Percentiles rank a stretch among this genome's conserved stretches.
Evolutionary conservation across 2,888 invertebrate genomes (phyloP).

Genomic region (Cheilosia variabilis): DNA sequence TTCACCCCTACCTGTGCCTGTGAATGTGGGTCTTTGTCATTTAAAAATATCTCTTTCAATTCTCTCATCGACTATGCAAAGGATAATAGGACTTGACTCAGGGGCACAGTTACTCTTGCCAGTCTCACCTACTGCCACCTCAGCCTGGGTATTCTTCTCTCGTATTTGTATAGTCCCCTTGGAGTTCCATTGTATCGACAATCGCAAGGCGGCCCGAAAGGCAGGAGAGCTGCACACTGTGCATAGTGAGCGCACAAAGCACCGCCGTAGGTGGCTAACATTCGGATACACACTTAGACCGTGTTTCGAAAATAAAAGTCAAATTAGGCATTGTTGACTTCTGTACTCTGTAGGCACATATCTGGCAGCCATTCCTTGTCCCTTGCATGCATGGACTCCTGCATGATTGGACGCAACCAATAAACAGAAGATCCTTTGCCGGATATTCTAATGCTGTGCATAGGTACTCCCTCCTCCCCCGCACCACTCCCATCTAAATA

Average conservation of each 20-base stretch:
- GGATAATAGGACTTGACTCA: conserved; percentile 33
- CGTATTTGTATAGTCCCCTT: conserved; percentile 24
- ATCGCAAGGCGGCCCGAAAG: background rate
- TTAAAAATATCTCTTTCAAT: conserved; percentile 46
- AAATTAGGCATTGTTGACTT: conserved; percentile 55
- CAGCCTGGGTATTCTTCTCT: conserved; percentile 21
- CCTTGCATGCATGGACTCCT: background rate
- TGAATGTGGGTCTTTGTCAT: conserved; percentile 56
- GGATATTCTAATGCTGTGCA: conserved; percentile 29
- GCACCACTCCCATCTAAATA: background rate
- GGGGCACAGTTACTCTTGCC: conserved; percentile 22
- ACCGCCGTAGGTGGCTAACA: conserved; percentile 44
- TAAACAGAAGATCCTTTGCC: conserved; percentile 43
- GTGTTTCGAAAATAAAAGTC: conserved; percentile 47
- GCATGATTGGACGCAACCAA: conserved; percentile 51
- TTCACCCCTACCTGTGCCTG: background rate
- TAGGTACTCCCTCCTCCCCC: background rate
- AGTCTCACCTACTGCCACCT: background rate
- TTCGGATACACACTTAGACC: conserved; percentile 8
- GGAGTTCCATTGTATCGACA: conserved; percentile 31
- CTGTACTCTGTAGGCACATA: background rate
- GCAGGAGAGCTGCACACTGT: background rate
- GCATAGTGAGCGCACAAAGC: conserved; percentile 37
- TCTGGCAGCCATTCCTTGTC: background rate
- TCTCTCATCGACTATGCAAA: conserved; percentile 40